Evolutionary conservation across 2,888 invertebrate genomes (phyloP), one percentile per base, ranked within the genome.

Genomic region (Alviniconcha strummeri): DNA sequence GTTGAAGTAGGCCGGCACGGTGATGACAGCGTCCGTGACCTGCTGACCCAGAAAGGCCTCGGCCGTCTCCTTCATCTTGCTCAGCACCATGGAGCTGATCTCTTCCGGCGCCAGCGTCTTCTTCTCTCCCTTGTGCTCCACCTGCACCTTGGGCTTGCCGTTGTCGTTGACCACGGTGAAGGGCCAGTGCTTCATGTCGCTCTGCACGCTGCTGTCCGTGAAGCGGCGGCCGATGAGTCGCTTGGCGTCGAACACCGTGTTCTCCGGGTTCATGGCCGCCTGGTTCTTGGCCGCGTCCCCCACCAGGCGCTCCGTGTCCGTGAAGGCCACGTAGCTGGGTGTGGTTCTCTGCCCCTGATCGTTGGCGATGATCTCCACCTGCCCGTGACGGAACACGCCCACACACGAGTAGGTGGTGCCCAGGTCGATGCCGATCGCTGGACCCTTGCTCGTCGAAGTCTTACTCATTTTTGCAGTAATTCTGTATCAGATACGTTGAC

Each of bases 91-190:
- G 74, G 97, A 97, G 92, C 96, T 96, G 88, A 98, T 96, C 94
- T 98, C 97, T 94, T 98, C 97, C 0, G 97, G 97, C 94, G 96
- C 96, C 95, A 97, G 97, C 57, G 95, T 95, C 94, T 98, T 98
- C 85, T 94, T 94, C 94, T 98, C 97, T 75, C 97, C 97, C 93
- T 97, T 97, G 95, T 88, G 92, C 81, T 92, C 92, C 17, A 92
- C 93, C 85, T 92, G 88, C 17, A 93, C 88, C 84, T 91, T 90
- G 4, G 93, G 93, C 82, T 90, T 89, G 5, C 88, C 88, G 72
- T 89, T 90, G 64, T 83, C 82, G 71, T 89, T 89, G 55, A 89
- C 84, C 67, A 92, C 90, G 64, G 83, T 88, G 83, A 91, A 91
- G 57, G 91, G 89, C 90, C 90, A 91, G 82, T 90, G 88, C 85